Evolutionary conservation across 2,797 vertebrate genomes (phyloP).

Genomic region (Synaphobranchus kaupii): DNA sequence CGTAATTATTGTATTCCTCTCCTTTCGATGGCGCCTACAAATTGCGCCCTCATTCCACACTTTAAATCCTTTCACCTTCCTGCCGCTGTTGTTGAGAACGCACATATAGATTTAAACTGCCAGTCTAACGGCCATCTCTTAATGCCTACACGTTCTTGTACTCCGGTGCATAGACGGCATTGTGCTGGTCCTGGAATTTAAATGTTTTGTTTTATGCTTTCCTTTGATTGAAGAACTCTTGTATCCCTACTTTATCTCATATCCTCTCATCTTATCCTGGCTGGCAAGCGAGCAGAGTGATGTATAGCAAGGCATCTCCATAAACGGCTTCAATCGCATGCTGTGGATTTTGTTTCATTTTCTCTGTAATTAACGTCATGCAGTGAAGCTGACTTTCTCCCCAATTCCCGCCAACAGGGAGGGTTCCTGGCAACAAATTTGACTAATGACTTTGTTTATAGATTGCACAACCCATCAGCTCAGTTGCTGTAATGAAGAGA

Average conservation of each 20-base stretch:
- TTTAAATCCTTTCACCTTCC: slow-evolving; percentile 60
- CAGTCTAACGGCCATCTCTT: neutral
- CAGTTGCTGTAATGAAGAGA: slow-evolving; percentile 43
- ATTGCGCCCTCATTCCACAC: slow-evolving; percentile 60
- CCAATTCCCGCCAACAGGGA: slow-evolving; percentile 40
- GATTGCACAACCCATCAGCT: slow-evolving; percentile 39
- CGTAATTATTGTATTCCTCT: slow-evolving; percentile 65
- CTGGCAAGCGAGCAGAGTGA: slow-evolving; percentile 34
- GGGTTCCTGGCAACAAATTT: slow-evolving; percentile 39
- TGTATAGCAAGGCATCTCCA: slow-evolving; percentile 38
- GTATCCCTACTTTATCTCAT: slow-evolving; percentile 48
- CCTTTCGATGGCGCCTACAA: slow-evolving; percentile 51
- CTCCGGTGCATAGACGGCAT: slow-evolving; percentile 7
- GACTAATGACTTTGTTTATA: slow-evolving; percentile 55
- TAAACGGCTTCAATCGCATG: slow-evolving; percentile 46
- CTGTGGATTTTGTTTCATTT: slow-evolving; percentile 47
- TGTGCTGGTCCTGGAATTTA: slow-evolving; percentile 33
- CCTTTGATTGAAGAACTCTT: slow-evolving; percentile 44
- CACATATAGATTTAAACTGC: slow-evolving; percentile 31
- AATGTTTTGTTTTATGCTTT: slow-evolving; percentile 47
- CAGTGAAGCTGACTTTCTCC: slow-evolving; percentile 28
- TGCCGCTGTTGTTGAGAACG: slow-evolving; percentile 50
- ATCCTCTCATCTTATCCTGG: slow-evolving; percentile 44
- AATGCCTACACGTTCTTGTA: neutral
- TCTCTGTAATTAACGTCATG: slow-evolving; percentile 48